Evolutionary conservation across 2,888 invertebrate genomes (phyloP), one percentile per base, ranked within the genome.

Genomic region (Arctia plantaginis): DNA sequence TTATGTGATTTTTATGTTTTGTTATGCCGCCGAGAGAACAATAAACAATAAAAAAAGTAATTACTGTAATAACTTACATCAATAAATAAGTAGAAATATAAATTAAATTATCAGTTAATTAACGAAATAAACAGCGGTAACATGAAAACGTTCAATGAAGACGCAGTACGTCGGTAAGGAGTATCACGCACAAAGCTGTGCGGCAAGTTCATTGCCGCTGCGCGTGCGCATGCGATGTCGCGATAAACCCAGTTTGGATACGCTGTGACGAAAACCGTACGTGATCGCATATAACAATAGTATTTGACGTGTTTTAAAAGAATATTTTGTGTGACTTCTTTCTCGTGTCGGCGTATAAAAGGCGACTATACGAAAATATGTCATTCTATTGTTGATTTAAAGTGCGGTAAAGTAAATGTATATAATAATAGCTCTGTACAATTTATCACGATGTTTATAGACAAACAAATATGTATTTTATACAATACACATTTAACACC

Each of bases 151-250:
- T 71, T 72, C 73, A 70, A 72, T 78, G 72, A 74, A 67, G 81
- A 83, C 72, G 62, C 23, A 71, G 39, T 79, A 10, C 27, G 18
- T 30, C 8, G 55, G 33, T 69, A 15, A 68, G 77, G 69, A 76
- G 82, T 85, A 80, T 83, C 80, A 79, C 77, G 77, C 64, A 78
- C 77, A 78, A 79, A 79, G 78, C n/a, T 74, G 79, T 75, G 76
- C 75, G 65, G 69, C 91, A 93, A 92, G 93, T 93, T 91, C 93
- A 93, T 89, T 93, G 92, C 87, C 93, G 89, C 84, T 77, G 80
- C 82, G 84, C 84, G 66, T 84, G 87, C 86, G 88, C 89, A 84
- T 84, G 85, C 85, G 91, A 91, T 91, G 86, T 80, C 79, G 79
- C 86, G 92, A 92, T 92, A 91, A 87, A 84, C 87, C 84, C 80